Percentiles rank a stretch among this genome's conserved stretches.
phyloP scores from a whole-genome alignment of 2,797 vertebrate genomes.

The Nasua narica region DNA sequence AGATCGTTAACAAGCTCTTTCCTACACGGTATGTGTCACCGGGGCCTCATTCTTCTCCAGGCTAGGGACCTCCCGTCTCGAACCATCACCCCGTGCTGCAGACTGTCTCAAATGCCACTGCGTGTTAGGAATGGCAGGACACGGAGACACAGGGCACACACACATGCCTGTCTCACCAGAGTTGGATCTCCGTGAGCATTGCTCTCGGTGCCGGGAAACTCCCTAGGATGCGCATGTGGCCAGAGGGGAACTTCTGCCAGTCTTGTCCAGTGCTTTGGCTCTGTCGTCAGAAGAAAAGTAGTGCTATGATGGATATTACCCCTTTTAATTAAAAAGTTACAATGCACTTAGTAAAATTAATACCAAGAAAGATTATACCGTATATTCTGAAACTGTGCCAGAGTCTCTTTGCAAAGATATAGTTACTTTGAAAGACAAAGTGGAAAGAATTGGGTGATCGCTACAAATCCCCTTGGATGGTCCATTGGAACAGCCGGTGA shows the following conservation, averaged over 20 bases:
- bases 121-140: accelerated
- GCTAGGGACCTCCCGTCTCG: not conserved
- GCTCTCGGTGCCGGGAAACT: not conserved
- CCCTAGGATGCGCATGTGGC: not conserved
- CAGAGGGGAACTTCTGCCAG: too few species aligned
- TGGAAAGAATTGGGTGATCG: not conserved
- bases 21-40: not conserved
- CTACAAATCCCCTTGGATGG: not conserved
- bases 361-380: not conserved
- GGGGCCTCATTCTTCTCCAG: not conserved
- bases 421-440: not conserved
- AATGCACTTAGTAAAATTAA: not conserved
- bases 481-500: not conserved
- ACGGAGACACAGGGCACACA: not conserved
- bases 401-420: not conserved
- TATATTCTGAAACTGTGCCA: not conserved
- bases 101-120: not conserved
- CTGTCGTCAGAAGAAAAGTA: not conserved
- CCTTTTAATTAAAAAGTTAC: not conserved
- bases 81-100: accelerated
- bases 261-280: not conserved
- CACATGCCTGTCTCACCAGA: not conserved
- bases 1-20: not conserved
- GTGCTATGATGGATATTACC: not conserved
- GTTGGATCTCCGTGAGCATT: not conserved